Conservation (phyloP, 2,888 invertebrate genomes). For the Creontiades dilutus region DNA sequence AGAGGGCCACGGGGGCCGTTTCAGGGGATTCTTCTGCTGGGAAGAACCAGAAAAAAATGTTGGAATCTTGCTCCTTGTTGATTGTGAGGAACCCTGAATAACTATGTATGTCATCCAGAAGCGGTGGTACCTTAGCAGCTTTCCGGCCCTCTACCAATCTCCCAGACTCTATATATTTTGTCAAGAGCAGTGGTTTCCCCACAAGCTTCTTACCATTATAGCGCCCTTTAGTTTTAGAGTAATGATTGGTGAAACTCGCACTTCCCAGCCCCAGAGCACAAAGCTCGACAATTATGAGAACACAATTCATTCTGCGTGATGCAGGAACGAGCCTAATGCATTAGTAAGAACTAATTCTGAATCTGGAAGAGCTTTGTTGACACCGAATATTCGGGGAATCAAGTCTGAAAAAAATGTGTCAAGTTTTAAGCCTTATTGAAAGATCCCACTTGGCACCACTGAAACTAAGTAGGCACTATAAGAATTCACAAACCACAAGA, state of each 20-base stretch:
- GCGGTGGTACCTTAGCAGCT: conserved; percentile 74
- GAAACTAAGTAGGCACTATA: too few relatives aligned
- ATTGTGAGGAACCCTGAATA: conserved; percentile 84
- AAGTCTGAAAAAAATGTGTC: too few relatives aligned
- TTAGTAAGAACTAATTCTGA: neutral
- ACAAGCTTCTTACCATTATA: neutral
- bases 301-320: neutral
- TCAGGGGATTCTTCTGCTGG: conserved; percentile 79
- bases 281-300: neutral
- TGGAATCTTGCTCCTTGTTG: conserved; percentile 80
- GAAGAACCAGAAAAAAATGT: conserved; percentile 81
- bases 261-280: neutral
- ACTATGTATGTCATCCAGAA: conserved; percentile 79
- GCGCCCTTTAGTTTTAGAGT: conserved; percentile 2
- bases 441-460: too few relatives aligned
- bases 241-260: neutral
- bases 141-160: conserved; percentile 79
- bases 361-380: too few relatives aligned
- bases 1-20: conserved; percentile 84
- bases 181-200: conserved; percentile 81
- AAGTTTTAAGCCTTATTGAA: too few relatives aligned
- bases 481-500: too few relatives aligned
- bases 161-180: conserved; percentile 81
- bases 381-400: too few relatives aligned
- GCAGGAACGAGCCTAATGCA: neutral